phyloP scores from a whole-genome alignment of 2,113 vertebrate genomes.

The Notothenia coriiceps region DNA sequence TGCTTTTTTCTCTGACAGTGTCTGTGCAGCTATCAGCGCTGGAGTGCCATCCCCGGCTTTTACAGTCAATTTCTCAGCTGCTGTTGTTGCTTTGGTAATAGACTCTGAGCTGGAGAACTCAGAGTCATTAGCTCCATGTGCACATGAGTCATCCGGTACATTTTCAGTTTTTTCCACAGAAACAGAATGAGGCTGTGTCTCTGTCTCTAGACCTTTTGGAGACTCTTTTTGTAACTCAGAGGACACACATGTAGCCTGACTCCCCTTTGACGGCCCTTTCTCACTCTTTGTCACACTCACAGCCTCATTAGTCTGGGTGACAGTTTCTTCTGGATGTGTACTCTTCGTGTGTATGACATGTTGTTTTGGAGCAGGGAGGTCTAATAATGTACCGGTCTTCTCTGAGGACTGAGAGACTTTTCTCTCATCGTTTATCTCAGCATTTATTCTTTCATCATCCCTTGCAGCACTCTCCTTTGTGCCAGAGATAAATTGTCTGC shows the following conservation, averaged over 20 bases:
- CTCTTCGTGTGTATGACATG: neutral
- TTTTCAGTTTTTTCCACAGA: constrained; percentile 65
- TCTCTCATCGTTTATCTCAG: constrained; percentile 16
- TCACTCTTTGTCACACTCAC: constrained; percentile 16
- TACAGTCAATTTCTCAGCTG: constrained; percentile 29
- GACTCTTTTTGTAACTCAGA: constrained; percentile 27
- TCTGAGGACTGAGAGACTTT: constrained; percentile 15
- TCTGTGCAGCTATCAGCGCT: neutral
- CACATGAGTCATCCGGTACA: constrained; percentile 64
- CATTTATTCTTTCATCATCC: constrained; percentile 16
- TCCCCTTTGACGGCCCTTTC: constrained; percentile 32
- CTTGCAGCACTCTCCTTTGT: constrained; percentile 6
- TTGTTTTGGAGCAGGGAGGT: constrained; percentile 18
- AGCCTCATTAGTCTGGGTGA: constrained; percentile 42
- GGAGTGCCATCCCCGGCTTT: constrained; percentile 25
- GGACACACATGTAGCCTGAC: constrained; percentile 10
- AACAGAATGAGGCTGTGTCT: constrained; percentile 49
- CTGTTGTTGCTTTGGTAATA: constrained; percentile 30
- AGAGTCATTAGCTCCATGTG: constrained; percentile 59
- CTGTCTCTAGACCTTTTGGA: constrained; percentile 26
- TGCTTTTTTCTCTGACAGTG: neutral
- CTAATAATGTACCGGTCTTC: constrained; percentile 20
- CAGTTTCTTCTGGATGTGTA: constrained; percentile 23
- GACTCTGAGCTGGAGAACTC: constrained; percentile 30
- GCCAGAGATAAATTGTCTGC: constrained; percentile 1